A percentile compares a stretch with the other conserved stretches of the same genome.
These are phyloP conservation scores for Dolichallabes microphthalmus DNA, from an alignment of 2,113 vertebrate species.

Conservation along the genomic window DNA sequence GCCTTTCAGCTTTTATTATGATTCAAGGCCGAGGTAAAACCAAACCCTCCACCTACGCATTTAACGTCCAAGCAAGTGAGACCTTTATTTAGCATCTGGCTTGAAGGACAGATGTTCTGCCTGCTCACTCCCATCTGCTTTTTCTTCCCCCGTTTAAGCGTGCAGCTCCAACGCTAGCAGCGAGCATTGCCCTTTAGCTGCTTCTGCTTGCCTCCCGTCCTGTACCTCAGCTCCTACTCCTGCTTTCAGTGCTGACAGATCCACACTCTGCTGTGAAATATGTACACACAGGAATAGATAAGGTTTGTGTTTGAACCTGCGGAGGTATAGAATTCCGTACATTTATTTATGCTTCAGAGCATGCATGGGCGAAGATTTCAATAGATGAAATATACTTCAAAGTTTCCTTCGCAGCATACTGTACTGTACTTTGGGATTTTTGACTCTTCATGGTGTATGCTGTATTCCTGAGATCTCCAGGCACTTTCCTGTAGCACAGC, in stretches of 20 bases:
- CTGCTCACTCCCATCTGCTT: constrained; percentile 55
- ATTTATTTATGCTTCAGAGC: constrained; percentile 30
- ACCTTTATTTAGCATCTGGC: constrained; percentile 56
- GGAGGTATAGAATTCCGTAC: constrained; percentile 16
- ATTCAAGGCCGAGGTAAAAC: constrained; percentile 33
- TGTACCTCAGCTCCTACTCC: constrained; percentile 24
- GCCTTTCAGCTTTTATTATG: constrained; percentile 35
- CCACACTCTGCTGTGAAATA: constrained; percentile 30
- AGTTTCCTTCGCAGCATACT: constrained; percentile 5
- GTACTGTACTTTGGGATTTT: constrained; percentile 26
- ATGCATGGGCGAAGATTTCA: constrained; percentile 2
- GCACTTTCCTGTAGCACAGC: background rate
- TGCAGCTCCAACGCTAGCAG: constrained; percentile 46
- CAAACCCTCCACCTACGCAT: constrained; percentile 41
- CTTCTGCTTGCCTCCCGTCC: constrained; percentile 18
- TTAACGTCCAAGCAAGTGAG: constrained; percentile 52
- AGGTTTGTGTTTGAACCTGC: constrained; percentile 32
- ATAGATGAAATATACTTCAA: constrained; percentile 15
- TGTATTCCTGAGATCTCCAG: background rate
- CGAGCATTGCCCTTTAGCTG: constrained; percentile 43
- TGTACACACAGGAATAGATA: constrained; percentile 21
- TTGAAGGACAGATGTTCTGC: constrained; percentile 57
- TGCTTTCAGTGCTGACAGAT: constrained; percentile 19
- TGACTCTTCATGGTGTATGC: constrained; percentile 11
- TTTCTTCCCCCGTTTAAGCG: constrained; percentile 37